Evolutionary conservation across 2,888 invertebrate genomes (phyloP).

Genomic region (Hydropsyche betteni): DNA sequence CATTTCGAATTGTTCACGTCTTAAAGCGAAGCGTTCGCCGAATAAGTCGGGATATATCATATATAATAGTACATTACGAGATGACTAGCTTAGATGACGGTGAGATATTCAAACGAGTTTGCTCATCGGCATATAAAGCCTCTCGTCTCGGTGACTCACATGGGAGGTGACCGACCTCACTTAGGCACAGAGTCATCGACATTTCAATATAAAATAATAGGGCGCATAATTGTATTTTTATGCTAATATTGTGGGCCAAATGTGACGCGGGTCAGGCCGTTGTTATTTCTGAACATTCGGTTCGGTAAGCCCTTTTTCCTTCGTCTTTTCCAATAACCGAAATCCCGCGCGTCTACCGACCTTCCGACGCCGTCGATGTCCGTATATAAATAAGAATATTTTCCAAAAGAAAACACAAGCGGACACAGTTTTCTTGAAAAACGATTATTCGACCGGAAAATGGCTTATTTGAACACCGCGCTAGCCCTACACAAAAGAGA

Average conservation of each 20-base stretch:
- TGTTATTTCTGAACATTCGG: slow-evolving; percentile 17
- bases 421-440: slow-evolving; percentile 7
- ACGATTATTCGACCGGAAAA: slow-evolving; percentile 29
- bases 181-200: too few relatives aligned
- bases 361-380: neutral
- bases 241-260: neutral
- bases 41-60: too few relatives aligned
- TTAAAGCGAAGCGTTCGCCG: too few relatives aligned
- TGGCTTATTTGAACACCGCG: slow-evolving; percentile 2
- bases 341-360: slow-evolving; percentile 3
- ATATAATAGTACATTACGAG: too few relatives aligned
- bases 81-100: too few relatives aligned
- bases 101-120: too few relatives aligned
- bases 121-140: too few relatives aligned
- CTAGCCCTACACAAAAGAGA: neutral
- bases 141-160: too few relatives aligned
- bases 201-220: neutral
- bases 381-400: slow-evolving; percentile 33
- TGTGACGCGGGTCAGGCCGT: slow-evolving; percentile 5
- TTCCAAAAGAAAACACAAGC: slow-evolving; percentile 20
- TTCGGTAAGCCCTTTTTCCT: neutral
- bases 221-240: slow-evolving; percentile 24
- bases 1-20: too few relatives aligned
- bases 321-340: slow-evolving; percentile 25
- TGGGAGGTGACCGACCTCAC: too few relatives aligned